Evolutionary conservation across 2,888 invertebrate genomes (phyloP).

Genomic region (Hypomecis punctinalis): DNA sequence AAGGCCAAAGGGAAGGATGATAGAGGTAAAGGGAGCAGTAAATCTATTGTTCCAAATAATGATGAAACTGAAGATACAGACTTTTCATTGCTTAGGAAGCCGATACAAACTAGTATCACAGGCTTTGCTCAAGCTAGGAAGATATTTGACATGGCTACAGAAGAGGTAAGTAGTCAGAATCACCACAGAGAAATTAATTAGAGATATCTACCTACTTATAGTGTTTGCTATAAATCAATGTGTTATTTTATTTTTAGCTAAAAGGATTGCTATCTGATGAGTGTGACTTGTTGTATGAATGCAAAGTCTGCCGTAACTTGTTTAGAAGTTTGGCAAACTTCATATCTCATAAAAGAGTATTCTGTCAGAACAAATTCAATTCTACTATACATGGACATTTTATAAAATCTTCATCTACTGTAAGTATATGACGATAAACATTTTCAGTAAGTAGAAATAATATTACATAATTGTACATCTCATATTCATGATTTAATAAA

Average conservation of each 20-base stretch:
- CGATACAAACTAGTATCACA: conserved; percentile 88
- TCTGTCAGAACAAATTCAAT: conserved; percentile 87
- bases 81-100: conserved; percentile 86
- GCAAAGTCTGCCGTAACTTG: conserved; percentile 93
- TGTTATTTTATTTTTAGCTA: conserved; percentile 81
- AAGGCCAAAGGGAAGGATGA: conserved; percentile 76
- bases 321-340: conserved; percentile 95
- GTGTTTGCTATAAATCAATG: background rate
- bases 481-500: no score
- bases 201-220: background rate
- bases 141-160: conserved; percentile 90
- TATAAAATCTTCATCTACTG: conserved; percentile 71
- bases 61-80: conserved; percentile 79
- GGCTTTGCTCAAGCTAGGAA: conserved; percentile 89
- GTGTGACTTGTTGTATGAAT: conserved; percentile 95
- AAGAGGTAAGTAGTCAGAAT: conserved; percentile 85
- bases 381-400: conserved; percentile 75
- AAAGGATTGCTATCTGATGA: conserved; percentile 90
- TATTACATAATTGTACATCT: background rate
- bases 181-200: no score
- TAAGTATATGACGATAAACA: conserved; percentile 57
- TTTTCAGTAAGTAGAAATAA: background rate
- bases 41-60: conserved; percentile 59
- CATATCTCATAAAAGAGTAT: conserved; percentile 94
- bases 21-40: conserved; percentile 64